Percentiles rank a stretch among this genome's conserved stretches.
These are phyloP conservation scores for Phania funesta DNA, from an alignment of 2,888 invertebrate genomes.

Conservation along the genomic window DNA sequence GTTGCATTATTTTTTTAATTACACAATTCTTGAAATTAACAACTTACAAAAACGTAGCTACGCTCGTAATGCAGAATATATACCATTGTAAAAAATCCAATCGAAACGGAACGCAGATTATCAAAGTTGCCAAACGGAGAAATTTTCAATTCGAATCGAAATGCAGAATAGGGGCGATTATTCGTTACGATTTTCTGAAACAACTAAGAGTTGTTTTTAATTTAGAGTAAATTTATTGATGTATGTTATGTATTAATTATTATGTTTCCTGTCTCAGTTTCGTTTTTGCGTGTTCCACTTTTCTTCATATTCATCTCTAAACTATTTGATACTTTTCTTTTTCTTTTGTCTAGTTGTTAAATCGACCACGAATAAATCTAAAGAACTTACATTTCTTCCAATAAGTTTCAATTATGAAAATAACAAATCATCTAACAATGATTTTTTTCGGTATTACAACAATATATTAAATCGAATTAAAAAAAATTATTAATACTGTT, in stretches of 20 bases:
- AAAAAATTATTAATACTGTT: conserved; percentile 8
- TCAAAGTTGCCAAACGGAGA: no score
- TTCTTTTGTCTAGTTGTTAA: conserved; percentile 51
- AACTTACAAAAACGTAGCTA: no score
- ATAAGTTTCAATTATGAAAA: conserved; percentile 2
- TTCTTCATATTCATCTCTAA: conserved; percentile 5
- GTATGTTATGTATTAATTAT: background rate
- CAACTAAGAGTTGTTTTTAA: no score
- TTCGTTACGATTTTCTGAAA: no score
- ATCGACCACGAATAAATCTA: background rate
- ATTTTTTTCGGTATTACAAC: conserved; percentile 2
- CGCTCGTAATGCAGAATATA: no score
- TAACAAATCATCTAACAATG: background rate
- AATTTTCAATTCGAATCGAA: no score
- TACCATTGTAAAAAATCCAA: no score
- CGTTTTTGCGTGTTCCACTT: background rate
- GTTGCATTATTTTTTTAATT: no score
- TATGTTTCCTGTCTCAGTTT: background rate
- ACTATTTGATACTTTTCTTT: conserved; percentile 39
- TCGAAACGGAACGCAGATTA: no score
- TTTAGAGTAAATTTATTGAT: no score
- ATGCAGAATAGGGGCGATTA: no score
- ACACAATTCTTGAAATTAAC: no score
- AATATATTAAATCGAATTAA: conserved; percentile 38
- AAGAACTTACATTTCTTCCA: background rate